Percentiles rank a stretch among this genome's conserved stretches.
Conservation (phyloP, 1,140 invertebrate species). For the Pinna nobilis region DNA sequence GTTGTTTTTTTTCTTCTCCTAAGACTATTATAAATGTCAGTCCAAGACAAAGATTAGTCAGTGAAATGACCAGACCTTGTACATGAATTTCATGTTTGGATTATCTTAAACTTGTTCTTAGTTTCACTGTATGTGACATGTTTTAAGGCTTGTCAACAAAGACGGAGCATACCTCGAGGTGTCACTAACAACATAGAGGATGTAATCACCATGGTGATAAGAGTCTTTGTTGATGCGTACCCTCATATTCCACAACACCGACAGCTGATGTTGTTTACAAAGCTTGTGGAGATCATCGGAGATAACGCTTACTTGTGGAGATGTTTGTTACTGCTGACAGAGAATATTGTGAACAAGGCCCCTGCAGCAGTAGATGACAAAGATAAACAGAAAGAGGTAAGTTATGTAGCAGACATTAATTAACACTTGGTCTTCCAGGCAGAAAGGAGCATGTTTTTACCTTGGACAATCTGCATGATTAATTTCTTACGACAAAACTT, state of each 20-base stretch:
- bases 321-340: conserved; percentile 71
- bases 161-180: conserved; percentile 42
- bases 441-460: too few relatives aligned
- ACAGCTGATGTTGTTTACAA: conserved; percentile 85
- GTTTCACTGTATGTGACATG: neutral
- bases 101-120: too few relatives aligned
- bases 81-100: too few relatives aligned
- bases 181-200: conserved; percentile 61
- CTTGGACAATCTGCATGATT: too few relatives aligned
- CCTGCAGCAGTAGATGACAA: too few relatives aligned
- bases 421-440: too few relatives aligned
- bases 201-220: conserved; percentile 81
- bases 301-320: conserved; percentile 84
- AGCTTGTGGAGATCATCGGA: conserved; percentile 84
- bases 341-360: conserved; percentile 63
- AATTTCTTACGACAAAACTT: too few relatives aligned
- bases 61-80: too few relatives aligned
- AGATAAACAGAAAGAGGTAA: neutral
- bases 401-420: too few relatives aligned
- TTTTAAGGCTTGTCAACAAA: conserved; percentile 62
- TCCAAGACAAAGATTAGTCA: too few relatives aligned
- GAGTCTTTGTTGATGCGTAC: conserved; percentile 91
- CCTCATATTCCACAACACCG: conserved; percentile 93
- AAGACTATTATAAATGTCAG: too few relatives aligned
- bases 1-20: too few relatives aligned